These are phyloP conservation scores for Apocrypta bakeri DNA, from an alignment of 1,140 invertebrate genomes.

Conservation along the genomic window DNA sequence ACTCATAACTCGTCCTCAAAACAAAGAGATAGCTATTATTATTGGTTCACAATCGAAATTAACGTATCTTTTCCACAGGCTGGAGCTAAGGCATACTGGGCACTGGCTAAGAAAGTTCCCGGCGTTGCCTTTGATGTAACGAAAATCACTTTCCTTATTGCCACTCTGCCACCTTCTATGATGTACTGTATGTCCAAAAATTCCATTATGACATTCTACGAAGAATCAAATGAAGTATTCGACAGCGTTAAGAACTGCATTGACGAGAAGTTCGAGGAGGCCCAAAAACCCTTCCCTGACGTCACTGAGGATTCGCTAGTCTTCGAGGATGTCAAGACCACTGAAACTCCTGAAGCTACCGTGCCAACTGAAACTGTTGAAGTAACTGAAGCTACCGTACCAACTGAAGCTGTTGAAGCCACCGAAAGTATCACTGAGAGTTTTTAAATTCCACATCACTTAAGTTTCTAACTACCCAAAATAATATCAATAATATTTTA, in stretches of 20 bases:
- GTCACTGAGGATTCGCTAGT: no score
- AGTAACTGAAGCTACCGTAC: no score
- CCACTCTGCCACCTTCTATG: constrained; percentile 41
- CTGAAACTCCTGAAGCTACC: no score
- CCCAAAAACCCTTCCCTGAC: not conserved
- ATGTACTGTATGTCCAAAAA: constrained; percentile 40
- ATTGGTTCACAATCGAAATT: not conserved
- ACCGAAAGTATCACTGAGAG: no score
- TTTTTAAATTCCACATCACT: no score
- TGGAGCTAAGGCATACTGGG: constrained; percentile 48
- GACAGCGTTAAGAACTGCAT: constrained; percentile 54
- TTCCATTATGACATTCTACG: constrained; percentile 17
- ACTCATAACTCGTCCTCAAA: not conserved
- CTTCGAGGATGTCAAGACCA: no score
- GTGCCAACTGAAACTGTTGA: no score
- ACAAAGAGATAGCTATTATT: not conserved
- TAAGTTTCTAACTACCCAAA: no score
- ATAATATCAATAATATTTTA: no score
- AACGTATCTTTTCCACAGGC: constrained; percentile 39
- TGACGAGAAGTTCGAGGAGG: constrained; percentile 51
- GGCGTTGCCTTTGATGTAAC: constrained; percentile 16
- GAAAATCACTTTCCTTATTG: constrained; percentile 21
- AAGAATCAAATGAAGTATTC: constrained; percentile 26
- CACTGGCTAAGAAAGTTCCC: constrained; percentile 49
- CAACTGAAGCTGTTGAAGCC: no score